Evolutionary conservation across 2,113 vertebrate genomes (phyloP).

Genomic region (Porphyrio hochstetteri): DNA sequence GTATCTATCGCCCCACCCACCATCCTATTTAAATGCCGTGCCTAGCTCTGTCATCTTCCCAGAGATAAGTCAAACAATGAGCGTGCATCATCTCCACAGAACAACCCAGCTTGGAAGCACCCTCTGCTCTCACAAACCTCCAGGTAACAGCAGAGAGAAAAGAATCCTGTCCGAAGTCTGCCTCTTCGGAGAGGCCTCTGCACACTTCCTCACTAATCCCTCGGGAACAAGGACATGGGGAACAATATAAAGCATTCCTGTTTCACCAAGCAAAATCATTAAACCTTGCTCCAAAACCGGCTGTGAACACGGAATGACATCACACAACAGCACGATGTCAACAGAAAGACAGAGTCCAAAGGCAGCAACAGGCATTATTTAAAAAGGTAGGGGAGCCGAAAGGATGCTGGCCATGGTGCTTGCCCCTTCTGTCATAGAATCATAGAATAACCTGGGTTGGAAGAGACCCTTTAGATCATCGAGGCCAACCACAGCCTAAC

Average conservation of each 20-base stretch:
- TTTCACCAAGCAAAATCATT: slow-evolving; percentile 15
- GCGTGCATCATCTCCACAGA: too few species aligned
- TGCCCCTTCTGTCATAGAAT: background rate
- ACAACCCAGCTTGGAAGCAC: background rate
- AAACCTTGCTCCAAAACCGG: slow-evolving; percentile 9
- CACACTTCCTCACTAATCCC: slow-evolving; percentile 29
- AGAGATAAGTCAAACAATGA: too few species aligned
- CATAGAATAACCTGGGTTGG: too few species aligned
- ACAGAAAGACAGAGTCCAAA: background rate
- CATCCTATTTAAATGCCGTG: too few species aligned
- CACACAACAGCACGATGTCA: background rate
- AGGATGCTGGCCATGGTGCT: fast-evolving
- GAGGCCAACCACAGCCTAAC: too few species aligned
- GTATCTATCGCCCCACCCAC: too few species aligned
- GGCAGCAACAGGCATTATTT: fast-evolving
- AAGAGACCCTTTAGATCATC: too few species aligned
- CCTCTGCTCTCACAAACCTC: background rate
- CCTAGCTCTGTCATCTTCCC: too few species aligned
- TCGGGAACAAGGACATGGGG: background rate
- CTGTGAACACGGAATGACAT: background rate
- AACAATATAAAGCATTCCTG: slow-evolving; percentile 7
- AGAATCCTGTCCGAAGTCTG: background rate
- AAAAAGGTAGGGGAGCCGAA: fast-evolving
- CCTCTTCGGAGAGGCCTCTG: background rate
- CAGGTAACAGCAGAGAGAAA: background rate